phyloP scores from a whole-genome alignment of 2,888 invertebrate genomes.

The Sinhomidia bicolor region DNA sequence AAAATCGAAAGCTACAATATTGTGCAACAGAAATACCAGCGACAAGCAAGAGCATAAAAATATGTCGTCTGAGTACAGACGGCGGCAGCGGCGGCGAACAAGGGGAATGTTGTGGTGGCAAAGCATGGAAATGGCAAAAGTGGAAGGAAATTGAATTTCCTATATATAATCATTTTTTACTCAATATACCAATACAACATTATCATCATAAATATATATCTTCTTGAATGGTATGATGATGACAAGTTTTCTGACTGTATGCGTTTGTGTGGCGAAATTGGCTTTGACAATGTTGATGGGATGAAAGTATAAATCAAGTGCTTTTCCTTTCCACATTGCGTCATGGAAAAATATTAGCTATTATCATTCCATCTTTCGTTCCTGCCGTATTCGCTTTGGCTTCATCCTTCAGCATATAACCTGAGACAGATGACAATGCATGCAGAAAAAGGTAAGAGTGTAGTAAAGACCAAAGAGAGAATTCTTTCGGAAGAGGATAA shows the following conservation, averaged over 20 bases:
- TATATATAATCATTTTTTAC: slow-evolving; percentile 30
- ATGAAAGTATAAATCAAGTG: background rate
- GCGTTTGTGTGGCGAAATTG: slow-evolving; percentile 1
- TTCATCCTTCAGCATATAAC: too few relatives aligned
- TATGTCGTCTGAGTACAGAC: too few relatives aligned
- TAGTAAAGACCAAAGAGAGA: background rate
- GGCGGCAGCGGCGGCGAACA: too few relatives aligned
- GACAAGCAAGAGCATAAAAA: too few relatives aligned
- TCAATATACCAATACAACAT: slow-evolving; percentile 20
- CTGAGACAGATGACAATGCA: background rate
- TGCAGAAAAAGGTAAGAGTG: background rate
- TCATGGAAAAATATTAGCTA: slow-evolving; percentile 44
- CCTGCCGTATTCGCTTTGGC: background rate
- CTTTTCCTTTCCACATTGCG: slow-evolving; percentile 28
- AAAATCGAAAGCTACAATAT: background rate
- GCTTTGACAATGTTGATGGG: slow-evolving; percentile 11
- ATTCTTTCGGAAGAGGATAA: background rate
- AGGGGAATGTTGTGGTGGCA: background rate
- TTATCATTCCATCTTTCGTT: slow-evolving; percentile 37
- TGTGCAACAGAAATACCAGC: background rate
- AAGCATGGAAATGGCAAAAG: background rate
- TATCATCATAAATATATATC: background rate
- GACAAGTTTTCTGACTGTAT: background rate
- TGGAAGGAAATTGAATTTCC: slow-evolving; percentile 62
- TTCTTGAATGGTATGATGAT: background rate